phyloP scores from a whole-genome alignment of 2,797 vertebrate species.

The Sebastiscus albofasciatus region DNA sequence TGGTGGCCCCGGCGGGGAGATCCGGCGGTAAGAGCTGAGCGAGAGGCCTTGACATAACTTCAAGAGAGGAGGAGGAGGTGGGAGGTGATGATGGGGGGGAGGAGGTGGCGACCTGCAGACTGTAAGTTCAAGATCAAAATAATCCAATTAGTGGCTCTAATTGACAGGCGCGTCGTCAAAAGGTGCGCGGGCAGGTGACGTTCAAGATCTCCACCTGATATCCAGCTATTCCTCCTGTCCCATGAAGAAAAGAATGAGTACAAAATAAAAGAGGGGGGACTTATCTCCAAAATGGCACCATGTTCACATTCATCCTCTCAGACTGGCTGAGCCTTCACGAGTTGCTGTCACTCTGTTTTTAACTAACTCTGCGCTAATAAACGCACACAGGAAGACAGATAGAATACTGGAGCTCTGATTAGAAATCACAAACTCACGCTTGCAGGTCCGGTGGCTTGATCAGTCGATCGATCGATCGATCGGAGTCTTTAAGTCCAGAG shows the following conservation, averaged over 20 bases:
- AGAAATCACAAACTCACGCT: neutral
- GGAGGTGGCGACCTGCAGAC: conserved; percentile 45
- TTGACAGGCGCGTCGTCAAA: conserved; percentile 59
- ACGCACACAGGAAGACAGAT: neutral
- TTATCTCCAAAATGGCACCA: conserved; percentile 71
- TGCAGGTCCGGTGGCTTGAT: neutral
- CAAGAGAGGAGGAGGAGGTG: neutral
- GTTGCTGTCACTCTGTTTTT: conserved; percentile 33
- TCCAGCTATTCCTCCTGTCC: conserved; percentile 29
- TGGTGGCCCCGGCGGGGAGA: conserved; percentile 81
- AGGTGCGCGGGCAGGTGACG: conserved; percentile 54
- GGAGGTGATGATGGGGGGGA: neutral
- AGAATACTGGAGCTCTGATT: conserved; percentile 5
- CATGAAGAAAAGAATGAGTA: conserved; percentile 37
- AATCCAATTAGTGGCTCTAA: conserved; percentile 66
- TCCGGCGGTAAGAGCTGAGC: conserved; percentile 83
- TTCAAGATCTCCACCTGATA: conserved; percentile 49
- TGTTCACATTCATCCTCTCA: conserved; percentile 60
- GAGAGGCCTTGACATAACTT: conserved; percentile 85
- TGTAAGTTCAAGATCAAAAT: conserved; percentile 55
- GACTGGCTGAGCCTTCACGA: conserved; percentile 35
- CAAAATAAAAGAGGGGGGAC: neutral
- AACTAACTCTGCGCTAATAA: conserved; percentile 10
- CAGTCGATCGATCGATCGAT: neutral
- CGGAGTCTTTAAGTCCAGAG: neutral